Percentiles rank a stretch among this genome's conserved stretches.
These are phyloP conservation scores for Centrocercus urophasianus DNA, from an alignment of 2,113 vertebrate species.

Conservation along the genomic window DNA sequence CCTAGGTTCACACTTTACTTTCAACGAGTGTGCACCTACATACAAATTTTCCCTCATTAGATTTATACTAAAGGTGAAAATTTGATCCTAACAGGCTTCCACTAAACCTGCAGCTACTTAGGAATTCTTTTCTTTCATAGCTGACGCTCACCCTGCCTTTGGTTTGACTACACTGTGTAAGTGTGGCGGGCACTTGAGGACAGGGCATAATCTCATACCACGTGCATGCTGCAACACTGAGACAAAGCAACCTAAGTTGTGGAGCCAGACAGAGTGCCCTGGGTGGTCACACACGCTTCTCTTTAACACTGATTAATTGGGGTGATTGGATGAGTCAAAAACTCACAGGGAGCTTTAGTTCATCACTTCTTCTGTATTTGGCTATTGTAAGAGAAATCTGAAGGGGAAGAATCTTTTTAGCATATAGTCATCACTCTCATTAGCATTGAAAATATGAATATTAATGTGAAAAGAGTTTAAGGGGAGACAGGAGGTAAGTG, in stretches of 20 bases:
- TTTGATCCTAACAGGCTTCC: slow-evolving; percentile 4
- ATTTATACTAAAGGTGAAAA: background rate
- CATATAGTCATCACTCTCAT: background rate
- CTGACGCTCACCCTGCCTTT: background rate
- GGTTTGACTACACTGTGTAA: background rate
- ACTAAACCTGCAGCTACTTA: background rate
- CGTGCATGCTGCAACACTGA: background rate
- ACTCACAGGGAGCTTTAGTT: slow-evolving; percentile 1
- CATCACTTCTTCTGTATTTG: background rate
- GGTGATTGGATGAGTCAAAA: background rate
- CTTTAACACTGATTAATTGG: background rate
- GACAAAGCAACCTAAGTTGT: background rate
- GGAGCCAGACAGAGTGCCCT: background rate
- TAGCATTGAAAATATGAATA: slow-evolving; percentile 27
- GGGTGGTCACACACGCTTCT: background rate
- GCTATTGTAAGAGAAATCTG: background rate
- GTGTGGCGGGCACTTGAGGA: background rate
- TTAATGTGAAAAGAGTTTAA: slow-evolving; percentile 11
- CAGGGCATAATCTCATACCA: background rate
- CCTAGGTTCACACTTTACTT: background rate
- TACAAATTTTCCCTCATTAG: background rate
- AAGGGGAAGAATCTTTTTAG: background rate
- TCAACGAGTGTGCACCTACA: background rate
- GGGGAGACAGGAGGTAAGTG: background rate
- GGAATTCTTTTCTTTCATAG: background rate